Conservation (phyloP, 2,113 vertebrate genomes). For the Cyphomyrus discorhynchus region DNA sequence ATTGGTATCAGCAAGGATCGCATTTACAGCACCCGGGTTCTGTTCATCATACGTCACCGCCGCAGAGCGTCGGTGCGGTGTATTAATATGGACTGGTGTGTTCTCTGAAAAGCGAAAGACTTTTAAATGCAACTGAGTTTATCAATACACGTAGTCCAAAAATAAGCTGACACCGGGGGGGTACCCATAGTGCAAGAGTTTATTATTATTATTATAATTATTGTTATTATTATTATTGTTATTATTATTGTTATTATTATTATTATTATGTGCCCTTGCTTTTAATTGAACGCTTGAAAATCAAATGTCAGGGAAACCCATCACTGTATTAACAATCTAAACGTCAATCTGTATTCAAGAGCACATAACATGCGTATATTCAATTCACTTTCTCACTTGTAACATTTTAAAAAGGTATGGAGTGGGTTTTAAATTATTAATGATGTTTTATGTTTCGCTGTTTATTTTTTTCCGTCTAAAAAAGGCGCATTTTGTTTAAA, state of each 20-base stretch:
- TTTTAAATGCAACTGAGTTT: constrained; percentile 41
- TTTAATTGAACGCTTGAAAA: constrained; percentile 13
- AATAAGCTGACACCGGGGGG: constrained; percentile 34
- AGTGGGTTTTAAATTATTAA: constrained; percentile 59
- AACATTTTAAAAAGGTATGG: constrained; percentile 59
- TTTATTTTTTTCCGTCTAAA: constrained; percentile 50
- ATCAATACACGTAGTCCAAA: constrained; percentile 17
- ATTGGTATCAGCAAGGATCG: constrained; percentile 88
- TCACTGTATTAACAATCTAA: constrained; percentile 31
- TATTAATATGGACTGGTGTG: constrained; percentile 68
- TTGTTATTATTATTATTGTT: background rate
- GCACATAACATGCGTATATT: constrained; percentile 11
- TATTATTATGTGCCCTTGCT: background rate
- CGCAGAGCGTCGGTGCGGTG: constrained; percentile 79
- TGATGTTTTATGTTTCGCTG: constrained; percentile 49
- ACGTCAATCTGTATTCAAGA: constrained; percentile 12
- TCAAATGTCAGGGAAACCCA: background rate
- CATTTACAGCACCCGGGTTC: constrained; percentile 79
- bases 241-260: background rate
- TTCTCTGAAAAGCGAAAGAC: constrained; percentile 38
- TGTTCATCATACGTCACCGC: constrained; percentile 81
- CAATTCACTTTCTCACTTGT: constrained; percentile 41
- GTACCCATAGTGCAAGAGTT: constrained; percentile 18
- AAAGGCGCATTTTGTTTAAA: constrained; percentile 42
- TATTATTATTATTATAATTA: background rate